These are phyloP conservation scores for Drosophila heteroneura DNA, from an alignment of 2,888 invertebrate species.

Conservation along the genomic window DNA sequence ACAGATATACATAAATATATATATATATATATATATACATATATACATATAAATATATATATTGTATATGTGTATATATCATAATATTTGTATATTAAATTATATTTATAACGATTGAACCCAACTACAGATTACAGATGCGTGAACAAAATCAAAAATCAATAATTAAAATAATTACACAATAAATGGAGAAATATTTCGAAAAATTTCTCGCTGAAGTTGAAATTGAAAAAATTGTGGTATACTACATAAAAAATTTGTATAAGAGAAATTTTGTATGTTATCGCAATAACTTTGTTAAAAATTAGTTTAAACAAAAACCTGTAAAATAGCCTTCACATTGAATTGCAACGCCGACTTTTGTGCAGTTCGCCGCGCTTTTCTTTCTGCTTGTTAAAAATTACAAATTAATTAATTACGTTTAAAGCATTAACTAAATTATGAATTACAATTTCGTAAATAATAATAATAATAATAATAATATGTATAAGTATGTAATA, in stretches of 20 bases:
- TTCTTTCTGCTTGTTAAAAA: conserved; percentile 47
- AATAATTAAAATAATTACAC: conserved; percentile 64
- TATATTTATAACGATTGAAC: conserved; percentile 76
- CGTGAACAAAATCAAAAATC: conserved; percentile 66
- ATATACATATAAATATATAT: conserved; percentile 36
- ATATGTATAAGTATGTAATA: conserved; percentile 14
- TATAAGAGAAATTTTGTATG: conserved; percentile 20
- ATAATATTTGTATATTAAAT: conserved; percentile 70
- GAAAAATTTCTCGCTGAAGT: conserved; percentile 3
- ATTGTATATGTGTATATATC: neutral
- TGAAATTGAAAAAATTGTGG: conserved; percentile 17
- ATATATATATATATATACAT: conserved; percentile 33
- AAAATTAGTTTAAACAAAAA: conserved; percentile 76
- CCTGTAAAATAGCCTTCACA: conserved; percentile 82
- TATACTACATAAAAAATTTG: conserved; percentile 39
- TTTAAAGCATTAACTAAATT: conserved; percentile 60
- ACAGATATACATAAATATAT: conserved; percentile 35
- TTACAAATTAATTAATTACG: conserved; percentile 48
- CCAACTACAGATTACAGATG: conserved; percentile 71
- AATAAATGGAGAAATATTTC: conserved; percentile 54
- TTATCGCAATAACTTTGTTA: conserved; percentile 42
- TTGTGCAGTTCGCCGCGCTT: conserved; percentile 43
- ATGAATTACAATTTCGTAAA: conserved; percentile 53
- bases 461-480: conserved; percentile 28
- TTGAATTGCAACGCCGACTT: conserved; percentile 61